Conservation (phyloP, 1,140 invertebrate genomes). For the Atta texana region DNA sequence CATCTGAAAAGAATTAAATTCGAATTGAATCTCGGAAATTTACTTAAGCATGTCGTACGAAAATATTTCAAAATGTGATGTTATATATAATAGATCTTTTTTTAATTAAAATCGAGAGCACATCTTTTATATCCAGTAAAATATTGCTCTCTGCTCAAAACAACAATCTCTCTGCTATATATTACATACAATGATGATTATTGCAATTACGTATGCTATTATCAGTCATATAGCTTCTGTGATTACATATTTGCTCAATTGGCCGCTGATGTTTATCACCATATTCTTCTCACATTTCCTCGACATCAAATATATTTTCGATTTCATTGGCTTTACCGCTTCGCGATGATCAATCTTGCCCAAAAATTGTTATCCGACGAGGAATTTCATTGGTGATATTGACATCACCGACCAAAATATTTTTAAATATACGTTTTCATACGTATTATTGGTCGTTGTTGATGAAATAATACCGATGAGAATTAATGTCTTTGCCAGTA, state of each 20-base stretch:
- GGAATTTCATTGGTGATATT: neutral
- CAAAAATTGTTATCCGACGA: neutral
- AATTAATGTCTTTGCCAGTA: slow-evolving; percentile 11
- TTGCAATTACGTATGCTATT: slow-evolving; percentile 61
- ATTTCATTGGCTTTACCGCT: neutral
- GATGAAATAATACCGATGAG: neutral
- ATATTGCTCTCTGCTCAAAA: neutral
- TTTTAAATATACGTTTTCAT: neutral
- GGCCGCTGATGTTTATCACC: slow-evolving; percentile 54
- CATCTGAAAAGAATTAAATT: neutral
- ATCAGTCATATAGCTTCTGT: slow-evolving; percentile 62
- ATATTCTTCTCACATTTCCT: slow-evolving; percentile 24
- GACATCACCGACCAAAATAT: neutral
- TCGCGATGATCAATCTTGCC: neutral
- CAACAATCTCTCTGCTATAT: neutral
- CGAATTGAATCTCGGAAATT: neutral
- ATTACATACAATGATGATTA: slow-evolving; percentile 18
- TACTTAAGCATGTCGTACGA: neutral
- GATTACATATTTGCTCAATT: slow-evolving; percentile 74
- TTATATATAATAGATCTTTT: slow-evolving; percentile 7
- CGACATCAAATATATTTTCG: slow-evolving; percentile 12
- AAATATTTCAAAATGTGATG: slow-evolving; percentile 18
- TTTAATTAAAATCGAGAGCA: neutral
- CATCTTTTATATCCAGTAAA: neutral
- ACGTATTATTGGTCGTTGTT: neutral